These are phyloP conservation scores for Drosophila mercatorum DNA, from an alignment of 2,888 invertebrate species.

Conservation along the genomic window DNA sequence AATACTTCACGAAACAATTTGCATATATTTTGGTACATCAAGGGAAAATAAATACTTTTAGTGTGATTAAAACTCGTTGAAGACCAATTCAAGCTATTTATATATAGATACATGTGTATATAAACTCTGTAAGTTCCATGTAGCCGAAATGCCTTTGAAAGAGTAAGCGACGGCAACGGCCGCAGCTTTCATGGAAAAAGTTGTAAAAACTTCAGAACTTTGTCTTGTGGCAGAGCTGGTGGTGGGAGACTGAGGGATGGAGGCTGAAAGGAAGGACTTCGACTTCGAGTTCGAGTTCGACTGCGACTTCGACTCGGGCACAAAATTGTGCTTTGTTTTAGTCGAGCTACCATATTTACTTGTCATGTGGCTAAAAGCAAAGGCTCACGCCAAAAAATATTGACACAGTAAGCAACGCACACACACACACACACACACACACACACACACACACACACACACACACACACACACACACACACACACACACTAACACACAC, in stretches of 20 bases:
- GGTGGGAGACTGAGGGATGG: not conserved
- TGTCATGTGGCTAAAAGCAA: constrained; percentile 78
- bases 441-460: not conserved
- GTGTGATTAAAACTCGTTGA: constrained; percentile 1
- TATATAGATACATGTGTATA: constrained; percentile 3
- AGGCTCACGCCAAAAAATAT: constrained; percentile 78
- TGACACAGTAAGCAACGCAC: constrained; percentile 68
- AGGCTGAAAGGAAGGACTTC: not conserved
- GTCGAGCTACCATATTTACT: constrained; percentile 66
- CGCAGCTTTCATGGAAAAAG: constrained; percentile 18
- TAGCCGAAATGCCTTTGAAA: not conserved
- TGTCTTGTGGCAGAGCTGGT: constrained; percentile 23
- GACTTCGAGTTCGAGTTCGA: not conserved
- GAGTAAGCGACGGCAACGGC: not conserved
- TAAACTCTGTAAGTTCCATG: not conserved
- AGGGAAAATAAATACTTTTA: not conserved
- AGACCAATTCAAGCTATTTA: not conserved
- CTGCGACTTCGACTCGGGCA: constrained; percentile 40
- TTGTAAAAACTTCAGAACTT: constrained; percentile 40
- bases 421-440: constrained; percentile 19
- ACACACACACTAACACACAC: constrained; percentile 17
- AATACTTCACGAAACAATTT: not conserved
- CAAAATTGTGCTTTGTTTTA: constrained; percentile 60
- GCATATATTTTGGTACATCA: not conserved
- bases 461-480: not conserved